Evolutionary conservation across 2,888 invertebrate species (phyloP).

Genomic region (Slavum lentiscoides): DNA sequence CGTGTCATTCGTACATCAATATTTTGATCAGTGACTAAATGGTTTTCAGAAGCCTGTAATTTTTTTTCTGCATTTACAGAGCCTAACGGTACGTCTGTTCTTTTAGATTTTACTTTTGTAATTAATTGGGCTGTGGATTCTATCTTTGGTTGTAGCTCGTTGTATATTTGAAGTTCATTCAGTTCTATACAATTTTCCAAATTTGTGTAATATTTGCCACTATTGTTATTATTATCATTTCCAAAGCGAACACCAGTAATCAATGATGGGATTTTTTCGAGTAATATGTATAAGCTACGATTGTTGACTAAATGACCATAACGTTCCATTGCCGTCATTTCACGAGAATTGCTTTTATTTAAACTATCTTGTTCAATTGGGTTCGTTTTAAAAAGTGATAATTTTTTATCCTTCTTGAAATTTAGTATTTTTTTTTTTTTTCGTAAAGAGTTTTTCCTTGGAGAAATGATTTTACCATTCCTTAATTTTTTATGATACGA

Average conservation of each 20-base stretch:
- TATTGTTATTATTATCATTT: background rate
- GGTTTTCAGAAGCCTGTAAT: background rate
- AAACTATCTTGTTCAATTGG: background rate
- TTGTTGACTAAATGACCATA: background rate
- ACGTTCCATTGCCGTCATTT: background rate
- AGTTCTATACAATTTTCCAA: conserved; percentile 43
- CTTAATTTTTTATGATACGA: conserved; percentile 19
- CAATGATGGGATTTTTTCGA: background rate
- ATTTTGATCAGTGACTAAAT: background rate
- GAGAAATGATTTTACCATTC: conserved; percentile 18
- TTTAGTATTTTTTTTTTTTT: background rate
- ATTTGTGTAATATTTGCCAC: conserved; percentile 48
- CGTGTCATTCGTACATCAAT: conserved; percentile 25
- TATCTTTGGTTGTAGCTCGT: conserved; percentile 16
- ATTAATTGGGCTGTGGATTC: background rate
- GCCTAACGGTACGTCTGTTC: background rate
- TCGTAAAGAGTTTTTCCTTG: background rate
- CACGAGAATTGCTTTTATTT: background rate
- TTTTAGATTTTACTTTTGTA: background rate
- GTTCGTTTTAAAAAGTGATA: conserved; percentile 2
- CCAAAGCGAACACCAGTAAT: background rate
- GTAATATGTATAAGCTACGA: conserved; percentile 1
- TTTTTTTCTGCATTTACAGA: background rate
- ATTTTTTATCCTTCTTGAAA: background rate
- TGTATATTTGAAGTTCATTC: conserved; percentile 40